Evolutionary conservation across 2,113 vertebrate genomes (phyloP), one percentile per base, ranked within the genome.

Genomic region (Apistogramma diplotaenia): DNA sequence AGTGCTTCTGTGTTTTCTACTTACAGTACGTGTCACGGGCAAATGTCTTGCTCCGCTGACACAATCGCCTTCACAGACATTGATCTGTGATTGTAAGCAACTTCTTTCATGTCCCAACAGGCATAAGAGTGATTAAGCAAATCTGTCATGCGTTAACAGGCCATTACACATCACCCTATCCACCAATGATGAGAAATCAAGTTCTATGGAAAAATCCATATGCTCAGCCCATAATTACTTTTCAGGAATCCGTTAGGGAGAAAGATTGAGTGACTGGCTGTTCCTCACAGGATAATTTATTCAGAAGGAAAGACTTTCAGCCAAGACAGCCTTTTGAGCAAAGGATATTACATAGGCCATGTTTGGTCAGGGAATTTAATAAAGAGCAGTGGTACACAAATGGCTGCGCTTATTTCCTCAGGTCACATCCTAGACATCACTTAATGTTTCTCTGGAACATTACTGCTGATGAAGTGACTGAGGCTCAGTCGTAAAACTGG

Each of bases 171-270:
- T 93, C 87, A 83, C 51, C 89, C 83, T 78, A 89, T 86, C 87
- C 89, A 89, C 54, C 46, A 57, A 90, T 90, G 85, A 92, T 90
- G 88, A 90, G 78, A 89, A 91, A 93, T 91, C 88, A 91, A 84
- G 87, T 81, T 87, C 75, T 85, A 91, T 78, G 77, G 88, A 89
- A 89, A 91, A 90, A 93, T 93, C 92, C 86, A 93, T 93, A 91
- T 37, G 76, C 82, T 89, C 60, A 61, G 70, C 75, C 84, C 65
- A 88, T 94, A 94, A 94, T 91, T 93, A 93, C 91, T 88, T 90
- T 78, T 76, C 73, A 90, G 85, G 57, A 89, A 90, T 89, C 86
- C 56, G 23, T 58, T 51, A 51, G 77, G 81, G 82, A 81, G 65
- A n/a, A 43, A 57, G 78, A 80, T 11, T 86, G 85, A 89, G 62